A percentile compares a stretch with the other conserved stretches of the same genome.
Evolutionary conservation across 2,113 vertebrate genomes (phyloP).

Genomic region (Apus apus): DNA sequence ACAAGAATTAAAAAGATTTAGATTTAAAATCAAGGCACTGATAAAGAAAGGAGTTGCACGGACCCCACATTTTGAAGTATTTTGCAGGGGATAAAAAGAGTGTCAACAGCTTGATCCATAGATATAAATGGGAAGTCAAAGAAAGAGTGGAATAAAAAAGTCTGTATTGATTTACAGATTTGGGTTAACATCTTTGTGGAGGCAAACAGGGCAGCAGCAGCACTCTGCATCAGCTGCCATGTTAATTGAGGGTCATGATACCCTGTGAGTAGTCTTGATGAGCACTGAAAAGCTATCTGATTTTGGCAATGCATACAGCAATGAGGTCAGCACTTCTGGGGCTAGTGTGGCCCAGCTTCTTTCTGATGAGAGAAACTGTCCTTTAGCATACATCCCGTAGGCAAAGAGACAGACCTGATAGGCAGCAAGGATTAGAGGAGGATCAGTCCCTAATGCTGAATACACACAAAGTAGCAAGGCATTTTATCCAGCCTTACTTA

Average conservation of each 20-base stretch:
- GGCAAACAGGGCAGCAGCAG: not conserved
- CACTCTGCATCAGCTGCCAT: not conserved
- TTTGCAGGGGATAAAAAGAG: not conserved
- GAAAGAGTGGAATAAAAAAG: not conserved
- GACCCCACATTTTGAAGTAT: not conserved
- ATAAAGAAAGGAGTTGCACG: not conserved
- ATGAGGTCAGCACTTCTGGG: not conserved
- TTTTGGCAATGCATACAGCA: not conserved
- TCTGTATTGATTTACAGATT: not conserved
- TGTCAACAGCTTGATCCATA: not conserved
- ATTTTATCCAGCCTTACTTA: not conserved
- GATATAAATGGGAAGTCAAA: not conserved
- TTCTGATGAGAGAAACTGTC: not conserved
- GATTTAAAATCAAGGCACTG: not conserved
- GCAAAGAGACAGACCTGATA: not conserved
- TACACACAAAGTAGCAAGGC: not conserved
- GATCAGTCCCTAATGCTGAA: not conserved
- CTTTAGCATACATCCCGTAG: not conserved
- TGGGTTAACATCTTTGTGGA: not conserved
- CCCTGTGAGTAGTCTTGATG: not conserved
- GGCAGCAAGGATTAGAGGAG: not conserved
- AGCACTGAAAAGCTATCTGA: not conserved
- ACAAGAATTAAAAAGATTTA: not conserved
- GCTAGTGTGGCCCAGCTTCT: not conserved
- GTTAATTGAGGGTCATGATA: conserved; percentile 19